These are phyloP conservation scores for Tenthredo amoena DNA, from an alignment of 2,888 invertebrate species.

Conservation along the genomic window DNA sequence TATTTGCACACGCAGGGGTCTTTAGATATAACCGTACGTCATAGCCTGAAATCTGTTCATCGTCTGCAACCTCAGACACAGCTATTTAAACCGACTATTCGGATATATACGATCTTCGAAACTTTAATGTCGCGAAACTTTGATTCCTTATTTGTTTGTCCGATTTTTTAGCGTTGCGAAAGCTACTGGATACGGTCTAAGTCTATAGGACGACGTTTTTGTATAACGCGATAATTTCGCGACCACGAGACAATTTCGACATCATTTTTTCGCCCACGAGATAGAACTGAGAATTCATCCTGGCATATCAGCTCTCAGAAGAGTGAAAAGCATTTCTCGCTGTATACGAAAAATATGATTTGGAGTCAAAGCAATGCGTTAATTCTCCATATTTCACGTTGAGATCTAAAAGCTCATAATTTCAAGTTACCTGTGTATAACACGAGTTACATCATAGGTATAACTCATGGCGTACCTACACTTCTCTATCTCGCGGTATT, in stretches of 20 bases:
- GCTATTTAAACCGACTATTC: neutral
- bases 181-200: neutral
- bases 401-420: neutral
- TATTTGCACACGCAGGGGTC: slow-evolving; percentile 64
- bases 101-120: neutral
- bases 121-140: neutral
- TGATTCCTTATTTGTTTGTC: neutral
- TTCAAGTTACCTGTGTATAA: neutral
- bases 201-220: neutral
- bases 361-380: neutral
- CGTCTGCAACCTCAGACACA: slow-evolving; percentile 60
- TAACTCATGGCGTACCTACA: neutral
- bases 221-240: neutral
- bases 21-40: slow-evolving; percentile 67
- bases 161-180: neutral
- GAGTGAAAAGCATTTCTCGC: neutral
- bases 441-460: neutral
- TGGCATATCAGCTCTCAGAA: neutral
- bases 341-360: neutral
- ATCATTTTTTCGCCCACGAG: neutral
- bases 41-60: slow-evolving; percentile 69
- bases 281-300: neutral
- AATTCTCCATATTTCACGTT: neutral
- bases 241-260: neutral
- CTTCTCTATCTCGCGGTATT: neutral